Base-by-base conservation (phyloP, 2,797 vertebrate species). In the Lacerta agilis region DNA sequence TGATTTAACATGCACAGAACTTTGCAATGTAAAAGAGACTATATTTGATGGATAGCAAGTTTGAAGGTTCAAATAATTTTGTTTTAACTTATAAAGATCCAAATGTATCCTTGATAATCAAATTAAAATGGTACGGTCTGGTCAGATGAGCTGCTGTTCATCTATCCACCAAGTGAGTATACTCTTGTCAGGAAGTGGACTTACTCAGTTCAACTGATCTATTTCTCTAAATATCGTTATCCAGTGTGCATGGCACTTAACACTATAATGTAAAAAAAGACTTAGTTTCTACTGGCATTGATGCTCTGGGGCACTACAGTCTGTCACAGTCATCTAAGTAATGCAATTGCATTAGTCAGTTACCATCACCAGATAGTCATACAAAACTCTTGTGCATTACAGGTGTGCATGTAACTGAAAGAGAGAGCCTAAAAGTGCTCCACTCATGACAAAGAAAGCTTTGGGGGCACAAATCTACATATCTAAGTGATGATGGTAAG, bases 21-120 rank as follows among this genome's bases (percentile, higher is more conserved):
- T 89, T 73, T 82, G 85, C 85, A 90, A 9, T 86, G 58, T 82
- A 92, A 88, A 77, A 87, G 55, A 49, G 66, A 82, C 20, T 87
- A 92, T 92, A 88, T 72, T 18, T 64, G 8, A 49, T 1, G 61
- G 25, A 13, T 5, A 88, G 4, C 17, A 3, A 88, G 1, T 55
- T 61, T 87, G 3, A 41, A 1, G 5, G 33, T 92, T 88, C n/a
- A 90, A 87, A 81, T 2, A 82, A 88, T 90, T 66, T 83, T 29
- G 89, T 89, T 61, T 86, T 38, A 91, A 88, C 1, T 8, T 27
- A 45, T 2, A 5, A n/a, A 73, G 55, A 89, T 79, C 4, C 80
- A 43, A 89, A 82, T 4, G 5, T 49, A 49, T 89, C 23, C 88
- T 84, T 86, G 18, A 64, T 90, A 86, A 2, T 89, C 61, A 91